Base-by-base conservation (phyloP, 1,140 invertebrate species). In the Solen grandis region DNA sequence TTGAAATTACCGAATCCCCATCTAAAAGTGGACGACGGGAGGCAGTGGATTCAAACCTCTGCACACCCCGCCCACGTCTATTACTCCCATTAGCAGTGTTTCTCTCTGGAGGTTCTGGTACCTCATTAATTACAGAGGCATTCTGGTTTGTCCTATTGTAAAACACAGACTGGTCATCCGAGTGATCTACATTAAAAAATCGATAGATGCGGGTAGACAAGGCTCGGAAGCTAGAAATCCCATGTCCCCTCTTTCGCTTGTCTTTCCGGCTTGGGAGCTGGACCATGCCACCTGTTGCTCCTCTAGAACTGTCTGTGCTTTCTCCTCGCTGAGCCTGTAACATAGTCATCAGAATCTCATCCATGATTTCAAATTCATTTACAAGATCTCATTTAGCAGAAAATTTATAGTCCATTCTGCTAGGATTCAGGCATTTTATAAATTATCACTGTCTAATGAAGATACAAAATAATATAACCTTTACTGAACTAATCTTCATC, bases 141-240 rank as follows among this genome's bases (percentile, higher is more conserved):
- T 69, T 8, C 14, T 68, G 63, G 16, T 13, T 31, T 14, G 31
- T 68, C 22, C 33, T 27, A 25, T 78, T 78, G 60, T 68, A 78
- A 60, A 41, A 41, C 29, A 78, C 65, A 36, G 63, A 46, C 52
- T 78, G 50, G 22, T 68, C 27, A 3, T 66, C 63, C 36, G 25
- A 69, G 54, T 31, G 63, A 10, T 78, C 75, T 5, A 60, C 63
- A 22, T 38, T 66, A 50, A 78, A 78, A 41, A 66, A 77, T 41
- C 63, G 65, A 69, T 68, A 68, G 41, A 78, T 68, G 33, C 75
- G 75, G 1, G 63, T 78, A 38, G 75, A 68, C 16, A 69, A 27
- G 5, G 52, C 31, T 0, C 75, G 63, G 25, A 78, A 68, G 41
- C 74, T 76, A 14, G 74, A 76, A 5, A 76, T 50, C 10, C 74